Evolutionary conservation across 2,888 invertebrate species (phyloP), one percentile per base, ranked within the genome.

Genomic region (Eupeodes luniger): DNA sequence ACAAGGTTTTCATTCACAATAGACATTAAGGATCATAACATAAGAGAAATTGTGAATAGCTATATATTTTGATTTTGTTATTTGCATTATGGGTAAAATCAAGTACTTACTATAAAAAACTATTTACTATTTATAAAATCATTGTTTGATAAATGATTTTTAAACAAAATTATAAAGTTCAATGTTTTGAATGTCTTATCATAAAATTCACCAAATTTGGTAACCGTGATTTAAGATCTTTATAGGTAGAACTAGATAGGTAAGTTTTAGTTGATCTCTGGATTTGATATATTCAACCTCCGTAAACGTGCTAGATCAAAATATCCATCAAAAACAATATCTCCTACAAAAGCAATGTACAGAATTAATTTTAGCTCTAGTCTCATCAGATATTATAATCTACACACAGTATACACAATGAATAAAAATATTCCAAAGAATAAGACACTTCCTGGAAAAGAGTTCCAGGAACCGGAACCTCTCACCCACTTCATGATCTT

Each of bases 401-500:
- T 40, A 34, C 59, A 36, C 40, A 36, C 40, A 40, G 5, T 40
- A 7, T 40, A 40, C 9, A 40, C 12, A 47, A 12, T 47, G 12
- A 10, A 47, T 47, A 47, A 11, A 47, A 47, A 27, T 14, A n/a
- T 69, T 69, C n/a, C 4, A 69, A 16, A 69, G 36, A 36, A 53
- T 53, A 11, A 69, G 12, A 4, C 10, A 69, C 55, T 69, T 69
- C 69, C 69, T 69, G 40, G 53, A 55, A 36, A 40, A 12, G n/a
- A 36, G n/a, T 36, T 69, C 19, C 69, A 55, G 69, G 69, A 69
- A 69, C 53, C 53, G 53, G 69, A 69, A 69, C 36, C 12, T 12
- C 53, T 69, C 69, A 69, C 69, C 69, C 69, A 69, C 53, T 69
- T 69, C 53, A 16, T 53, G 53, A 53, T 40, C 16, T 53, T 40